Evolutionary conservation across 2,113 vertebrate species (phyloP), one percentile per base, ranked within the genome.

Genomic region (Cichladusa arquata): DNA sequence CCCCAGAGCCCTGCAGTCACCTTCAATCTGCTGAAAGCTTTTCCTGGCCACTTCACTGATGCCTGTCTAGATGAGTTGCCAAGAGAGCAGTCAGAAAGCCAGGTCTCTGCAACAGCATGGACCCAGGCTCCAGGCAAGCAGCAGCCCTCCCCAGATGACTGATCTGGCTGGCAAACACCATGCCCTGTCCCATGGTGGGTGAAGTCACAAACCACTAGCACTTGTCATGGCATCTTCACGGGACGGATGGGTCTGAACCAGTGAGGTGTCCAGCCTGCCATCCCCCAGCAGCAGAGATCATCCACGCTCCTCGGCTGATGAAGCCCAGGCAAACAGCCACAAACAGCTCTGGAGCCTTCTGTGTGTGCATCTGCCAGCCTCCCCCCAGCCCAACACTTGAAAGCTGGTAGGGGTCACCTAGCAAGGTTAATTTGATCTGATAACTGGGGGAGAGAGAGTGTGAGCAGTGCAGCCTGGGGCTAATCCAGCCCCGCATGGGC

Each of bases 341-440:
- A 0, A 65, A n/a, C n/a, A 84, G 45, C 34, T 2, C 74, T 0
- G 0, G 54, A 80, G 34, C 88, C 82, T 80, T 90, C 94, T 94
- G 90, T 3, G 25, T 58, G 25, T 47, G 62, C 82, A 90, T 92
- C 90, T 96, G 95, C 85, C 92, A 92, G 57, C 40, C 24, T 82
- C 22, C 22, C 57, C 20, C 12, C 11, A 57, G 62, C 3, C 42
- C 74, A 67, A 6, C 2, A 4, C 83, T 81, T 74, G 54, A 81
- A 62, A 86, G 56, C 76, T 53, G 80, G 76, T 36, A 88, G 91
- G 76, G 88, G 88, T 94, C 80, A 83, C 44, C 88, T 31, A 60
- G 56, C 92, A 93, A 96, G 94, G 95, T 96, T 96, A 96, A 96
- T 96, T 47, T 85, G 90, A 93, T 87, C 87, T 85, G 95, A 95